Conservation (phyloP, 2,888 invertebrate species). For the Reticulitermes lucifugus region DNA sequence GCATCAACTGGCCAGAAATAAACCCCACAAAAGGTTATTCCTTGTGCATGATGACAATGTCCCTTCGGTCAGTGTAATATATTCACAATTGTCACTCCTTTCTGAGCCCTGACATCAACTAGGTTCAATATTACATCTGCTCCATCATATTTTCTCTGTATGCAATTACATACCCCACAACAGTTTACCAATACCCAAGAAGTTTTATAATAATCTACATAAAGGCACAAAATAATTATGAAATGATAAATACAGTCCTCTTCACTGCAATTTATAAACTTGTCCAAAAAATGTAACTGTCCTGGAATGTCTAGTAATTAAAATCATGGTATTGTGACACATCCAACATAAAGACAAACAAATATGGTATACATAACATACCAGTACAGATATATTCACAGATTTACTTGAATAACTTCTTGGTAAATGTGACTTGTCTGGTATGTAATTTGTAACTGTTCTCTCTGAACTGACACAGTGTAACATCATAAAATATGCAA, state of each 20-base stretch:
- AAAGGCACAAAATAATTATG: too few relatives aligned
- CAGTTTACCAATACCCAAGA: background rate
- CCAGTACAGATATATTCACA: background rate
- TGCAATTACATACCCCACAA: background rate
- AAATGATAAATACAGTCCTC: too few relatives aligned
- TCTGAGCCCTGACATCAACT: background rate
- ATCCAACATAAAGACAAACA: too few relatives aligned
- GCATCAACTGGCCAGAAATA: slow-evolving; percentile 42
- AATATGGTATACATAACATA: too few relatives aligned
- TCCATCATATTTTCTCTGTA: background rate
- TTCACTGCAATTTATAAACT: too few relatives aligned
- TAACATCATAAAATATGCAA: background rate
- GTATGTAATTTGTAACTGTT: slow-evolving; percentile 2
- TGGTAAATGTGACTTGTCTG: background rate
- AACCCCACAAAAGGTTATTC: background rate
- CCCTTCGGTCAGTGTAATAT: background rate
- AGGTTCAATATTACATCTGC: background rate
- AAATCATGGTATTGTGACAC: too few relatives aligned
- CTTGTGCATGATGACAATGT: background rate
- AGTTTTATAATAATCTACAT: too few relatives aligned
- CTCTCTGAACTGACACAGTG: background rate
- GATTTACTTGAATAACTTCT: background rate
- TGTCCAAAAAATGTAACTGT: too few relatives aligned
- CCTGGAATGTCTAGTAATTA: too few relatives aligned
- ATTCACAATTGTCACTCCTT: background rate